These are phyloP conservation scores for Melipona quadrifasciata DNA, from an alignment of 1,140 invertebrate genomes.

Conservation along the genomic window DNA sequence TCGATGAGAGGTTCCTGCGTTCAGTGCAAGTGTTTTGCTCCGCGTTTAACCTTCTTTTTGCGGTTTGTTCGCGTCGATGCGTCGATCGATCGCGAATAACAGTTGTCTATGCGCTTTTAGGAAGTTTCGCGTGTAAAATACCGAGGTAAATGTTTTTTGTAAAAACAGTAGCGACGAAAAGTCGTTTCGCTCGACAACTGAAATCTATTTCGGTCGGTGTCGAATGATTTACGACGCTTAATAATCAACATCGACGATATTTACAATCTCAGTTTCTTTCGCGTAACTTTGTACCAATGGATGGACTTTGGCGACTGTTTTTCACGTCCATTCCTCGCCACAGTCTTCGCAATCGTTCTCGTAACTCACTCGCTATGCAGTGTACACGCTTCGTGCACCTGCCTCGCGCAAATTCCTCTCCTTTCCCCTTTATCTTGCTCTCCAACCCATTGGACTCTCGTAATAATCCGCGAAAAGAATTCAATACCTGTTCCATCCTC, in stretches of 20 bases:
- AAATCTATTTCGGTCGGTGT: neutral
- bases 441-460: neutral
- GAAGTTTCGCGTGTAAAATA: too few species aligned
- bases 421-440: neutral
- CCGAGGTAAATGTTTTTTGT: too few species aligned
- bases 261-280: neutral
- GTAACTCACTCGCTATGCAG: neutral
- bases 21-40: too few species aligned
- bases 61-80: too few species aligned
- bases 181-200: neutral
- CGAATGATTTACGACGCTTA: neutral
- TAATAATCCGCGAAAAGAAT: neutral
- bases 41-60: neutral
- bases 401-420: neutral
- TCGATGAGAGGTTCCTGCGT: neutral
- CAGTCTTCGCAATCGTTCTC: neutral
- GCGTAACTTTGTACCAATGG: neutral
- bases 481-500: too few species aligned
- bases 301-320: neutral
- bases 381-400: slow-evolving; percentile 4
- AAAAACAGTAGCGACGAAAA: too few species aligned
- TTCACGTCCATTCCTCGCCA: neutral
- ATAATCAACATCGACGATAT: neutral
- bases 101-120: too few species aligned
- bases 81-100: too few species aligned